phyloP scores from a whole-genome alignment of 2,888 invertebrate species.

The Phyllotreta striolata region DNA sequence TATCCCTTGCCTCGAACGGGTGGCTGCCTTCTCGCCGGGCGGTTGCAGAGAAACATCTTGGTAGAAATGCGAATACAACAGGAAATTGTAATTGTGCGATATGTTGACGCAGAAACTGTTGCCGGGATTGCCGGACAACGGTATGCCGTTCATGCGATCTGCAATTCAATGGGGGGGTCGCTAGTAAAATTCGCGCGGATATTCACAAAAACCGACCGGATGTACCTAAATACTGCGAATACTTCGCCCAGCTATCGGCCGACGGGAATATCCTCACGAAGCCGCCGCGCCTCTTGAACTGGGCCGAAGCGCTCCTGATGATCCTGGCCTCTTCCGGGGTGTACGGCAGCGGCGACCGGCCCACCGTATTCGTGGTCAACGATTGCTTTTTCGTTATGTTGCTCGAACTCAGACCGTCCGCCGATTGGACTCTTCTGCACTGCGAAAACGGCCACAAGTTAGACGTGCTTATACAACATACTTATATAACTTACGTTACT shows the following conservation, averaged over 20 bases:
- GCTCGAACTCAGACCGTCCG: conserved; percentile 67
- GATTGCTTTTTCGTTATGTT: conserved; percentile 54
- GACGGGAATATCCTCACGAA: conserved; percentile 92
- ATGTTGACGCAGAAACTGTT: conserved; percentile 67
- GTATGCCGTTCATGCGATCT: conserved; percentile 79
- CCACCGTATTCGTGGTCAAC: conserved; percentile 42
- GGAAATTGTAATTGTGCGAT: conserved; percentile 79
- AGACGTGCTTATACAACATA: too few relatives aligned
- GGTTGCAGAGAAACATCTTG: conserved; percentile 63
- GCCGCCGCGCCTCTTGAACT: conserved; percentile 85
- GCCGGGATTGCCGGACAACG: conserved; percentile 69
- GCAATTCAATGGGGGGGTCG: conserved; percentile 42
- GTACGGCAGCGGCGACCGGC: conserved; percentile 60
- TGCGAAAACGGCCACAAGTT: conserved; percentile 51
- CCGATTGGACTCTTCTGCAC: conserved; percentile 78
- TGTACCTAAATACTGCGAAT: conserved; percentile 78
- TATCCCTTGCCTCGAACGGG: conserved; percentile 46
- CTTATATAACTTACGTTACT: conserved; percentile 51
- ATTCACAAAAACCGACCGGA: too few relatives aligned
- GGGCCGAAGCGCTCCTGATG: conserved; percentile 76
- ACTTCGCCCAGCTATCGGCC: conserved; percentile 85
- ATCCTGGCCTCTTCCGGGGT: conserved; percentile 82
- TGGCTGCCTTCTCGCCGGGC: conserved; percentile 36
- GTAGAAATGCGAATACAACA: conserved; percentile 78
- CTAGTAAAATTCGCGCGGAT: not conserved